Evolutionary conservation across 2,888 invertebrate genomes (phyloP).

Genomic region (Dexiosoma caninum): DNA sequence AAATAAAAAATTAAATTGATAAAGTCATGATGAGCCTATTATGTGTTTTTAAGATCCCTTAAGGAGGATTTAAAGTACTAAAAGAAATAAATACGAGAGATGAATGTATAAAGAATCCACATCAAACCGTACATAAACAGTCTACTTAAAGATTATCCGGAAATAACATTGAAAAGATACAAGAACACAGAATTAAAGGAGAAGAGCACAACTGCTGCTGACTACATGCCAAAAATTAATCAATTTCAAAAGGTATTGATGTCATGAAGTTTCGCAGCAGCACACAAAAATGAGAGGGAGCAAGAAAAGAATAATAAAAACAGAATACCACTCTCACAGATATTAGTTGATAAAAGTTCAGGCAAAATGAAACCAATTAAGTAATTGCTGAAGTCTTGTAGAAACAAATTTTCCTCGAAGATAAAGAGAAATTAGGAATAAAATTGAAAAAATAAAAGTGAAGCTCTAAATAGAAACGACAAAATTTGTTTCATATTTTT

Average conservation of each 20-base stretch:
- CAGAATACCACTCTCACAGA: not conserved
- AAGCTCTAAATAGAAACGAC: not conserved
- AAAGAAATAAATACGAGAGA: conserved; percentile 1
- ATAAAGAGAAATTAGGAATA: conserved; percentile 31
- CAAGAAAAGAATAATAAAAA: not conserved
- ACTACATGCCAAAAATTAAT: conserved; percentile 65
- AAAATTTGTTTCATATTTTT: conserved; percentile 6
- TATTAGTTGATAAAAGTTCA: conserved; percentile 21
- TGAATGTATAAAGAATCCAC: conserved; percentile 26
- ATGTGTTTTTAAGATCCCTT: conserved; percentile 62
- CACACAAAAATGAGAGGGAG: conserved; percentile 16
- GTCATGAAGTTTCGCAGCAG: conserved; percentile 35
- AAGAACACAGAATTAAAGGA: not conserved
- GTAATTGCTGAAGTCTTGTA: conserved; percentile 68
- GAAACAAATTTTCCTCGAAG: conserved; percentile 37
- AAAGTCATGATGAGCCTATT: conserved; percentile 69
- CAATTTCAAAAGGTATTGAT: conserved; percentile 64
- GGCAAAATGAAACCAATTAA: conserved; percentile 70
- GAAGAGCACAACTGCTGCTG: conserved; percentile 21
- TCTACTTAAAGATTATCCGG: conserved; percentile 28
- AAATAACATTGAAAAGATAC: not conserved
- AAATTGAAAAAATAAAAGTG: too few relatives aligned
- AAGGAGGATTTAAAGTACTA: conserved; percentile 16
- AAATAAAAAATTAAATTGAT: conserved; percentile 69
- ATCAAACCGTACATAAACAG: conserved; percentile 22